phyloP scores from a whole-genome alignment of 2,113 vertebrate species.

The Ptyas mucosa region DNA sequence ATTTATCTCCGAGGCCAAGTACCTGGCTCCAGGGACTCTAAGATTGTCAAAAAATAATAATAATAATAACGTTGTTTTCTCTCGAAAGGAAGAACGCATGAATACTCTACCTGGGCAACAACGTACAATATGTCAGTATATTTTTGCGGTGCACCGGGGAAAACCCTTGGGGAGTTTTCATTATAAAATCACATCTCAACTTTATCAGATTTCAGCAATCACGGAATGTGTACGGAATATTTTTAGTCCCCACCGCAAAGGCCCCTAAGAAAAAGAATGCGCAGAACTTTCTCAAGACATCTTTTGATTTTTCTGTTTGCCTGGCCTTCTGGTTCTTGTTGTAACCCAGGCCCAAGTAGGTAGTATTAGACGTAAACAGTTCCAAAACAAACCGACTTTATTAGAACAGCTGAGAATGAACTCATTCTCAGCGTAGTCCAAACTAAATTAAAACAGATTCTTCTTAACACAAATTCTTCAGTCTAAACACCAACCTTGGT shows the following conservation, averaged over 20 bases:
- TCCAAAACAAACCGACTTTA: too few relatives aligned
- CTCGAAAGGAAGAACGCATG: background rate
- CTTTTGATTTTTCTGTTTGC: background rate
- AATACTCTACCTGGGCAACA: slow-evolving; percentile 3
- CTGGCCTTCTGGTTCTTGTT: background rate
- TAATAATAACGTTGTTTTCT: slow-evolving; percentile 6
- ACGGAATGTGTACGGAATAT: background rate
- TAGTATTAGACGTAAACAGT: too few relatives aligned
- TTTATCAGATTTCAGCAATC: slow-evolving; percentile 10
- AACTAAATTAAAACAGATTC: too few relatives aligned
- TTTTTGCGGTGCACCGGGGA: background rate
- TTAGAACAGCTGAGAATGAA: too few relatives aligned
- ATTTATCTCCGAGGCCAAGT: background rate
- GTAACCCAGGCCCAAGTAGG: too few relatives aligned
- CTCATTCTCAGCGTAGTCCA: too few relatives aligned
- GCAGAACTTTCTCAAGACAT: background rate
- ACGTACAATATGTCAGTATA: background rate
- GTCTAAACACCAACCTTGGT: too few relatives aligned
- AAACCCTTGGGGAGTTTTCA: slow-evolving; percentile 6
- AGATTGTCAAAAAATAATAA: background rate
- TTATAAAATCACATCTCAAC: background rate
- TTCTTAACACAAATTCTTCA: too few relatives aligned
- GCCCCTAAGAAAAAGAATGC: background rate
- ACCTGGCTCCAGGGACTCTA: background rate
- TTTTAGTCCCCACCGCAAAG: background rate